Percentiles rank a stretch among this genome's conserved stretches.
phyloP scores from a whole-genome alignment of 1,140 invertebrate species.

The Neodiprion fabricii region DNA sequence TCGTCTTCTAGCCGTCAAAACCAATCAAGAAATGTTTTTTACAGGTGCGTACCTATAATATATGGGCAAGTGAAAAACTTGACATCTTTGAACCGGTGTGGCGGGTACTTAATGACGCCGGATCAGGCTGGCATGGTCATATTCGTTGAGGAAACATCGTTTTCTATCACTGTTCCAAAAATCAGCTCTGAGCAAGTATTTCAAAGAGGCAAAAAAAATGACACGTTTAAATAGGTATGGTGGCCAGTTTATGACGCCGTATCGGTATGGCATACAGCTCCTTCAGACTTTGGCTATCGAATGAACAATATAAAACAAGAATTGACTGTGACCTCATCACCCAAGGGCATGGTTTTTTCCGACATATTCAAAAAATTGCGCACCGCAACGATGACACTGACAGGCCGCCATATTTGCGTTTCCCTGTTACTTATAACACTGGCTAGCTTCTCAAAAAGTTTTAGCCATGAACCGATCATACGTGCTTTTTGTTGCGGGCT shows the following conservation, averaged over 20 bases:
- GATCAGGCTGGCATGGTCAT: not conserved
- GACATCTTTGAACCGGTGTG: not conserved
- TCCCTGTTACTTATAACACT: not conserved
- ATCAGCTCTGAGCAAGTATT: not conserved
- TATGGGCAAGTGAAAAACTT: not conserved
- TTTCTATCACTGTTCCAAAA: not conserved
- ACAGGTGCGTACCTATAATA: too few species aligned
- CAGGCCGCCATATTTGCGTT: not conserved
- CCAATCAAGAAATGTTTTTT: too few species aligned
- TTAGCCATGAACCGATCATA: not conserved
- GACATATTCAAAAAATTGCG: not conserved
- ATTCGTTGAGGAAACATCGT: not conserved
- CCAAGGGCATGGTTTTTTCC: not conserved
- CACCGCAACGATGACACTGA: not conserved
- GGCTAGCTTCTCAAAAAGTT: not conserved
- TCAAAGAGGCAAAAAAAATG: not conserved
- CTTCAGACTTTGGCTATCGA: not conserved
- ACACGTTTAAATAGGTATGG: not conserved
- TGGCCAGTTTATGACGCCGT: not conserved
- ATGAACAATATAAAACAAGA: constrained; percentile 6
- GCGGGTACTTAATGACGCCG: not conserved
- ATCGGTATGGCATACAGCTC: constrained; percentile 1
- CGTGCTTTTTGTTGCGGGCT: not conserved
- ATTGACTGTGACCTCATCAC: not conserved
- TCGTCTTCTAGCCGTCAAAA: too few species aligned